Conservation (phyloP, 1,140 invertebrate genomes). For the Aricia agestis region DNA sequence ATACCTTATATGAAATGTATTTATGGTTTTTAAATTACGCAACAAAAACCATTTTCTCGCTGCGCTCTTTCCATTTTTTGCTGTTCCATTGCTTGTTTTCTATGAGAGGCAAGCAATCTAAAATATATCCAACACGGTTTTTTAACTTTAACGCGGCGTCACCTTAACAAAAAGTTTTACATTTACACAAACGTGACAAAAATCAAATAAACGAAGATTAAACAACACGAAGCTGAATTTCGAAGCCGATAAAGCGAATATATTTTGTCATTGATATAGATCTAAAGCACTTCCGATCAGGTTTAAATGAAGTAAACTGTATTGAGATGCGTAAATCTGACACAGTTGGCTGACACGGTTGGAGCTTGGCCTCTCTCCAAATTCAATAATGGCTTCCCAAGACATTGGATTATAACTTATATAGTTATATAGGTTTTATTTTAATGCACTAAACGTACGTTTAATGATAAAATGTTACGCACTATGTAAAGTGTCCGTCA, state of each 20-base stretch:
- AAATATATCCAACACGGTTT: too few species aligned
- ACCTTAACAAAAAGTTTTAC: too few species aligned
- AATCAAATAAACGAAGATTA: background rate
- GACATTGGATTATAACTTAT: conserved; percentile 30
- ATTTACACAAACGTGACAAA: background rate
- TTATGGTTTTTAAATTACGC: too few species aligned
- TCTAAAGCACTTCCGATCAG: conserved; percentile 24
- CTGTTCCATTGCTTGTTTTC: too few species aligned
- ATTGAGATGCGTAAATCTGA: conserved; percentile 36
- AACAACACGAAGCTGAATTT: background rate
- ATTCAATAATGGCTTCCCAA: conserved; percentile 36
- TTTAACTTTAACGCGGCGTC: too few species aligned
- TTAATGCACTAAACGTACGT: background rate
- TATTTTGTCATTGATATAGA: conserved; percentile 14
- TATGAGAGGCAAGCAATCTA: too few species aligned
- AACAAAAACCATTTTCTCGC: too few species aligned
- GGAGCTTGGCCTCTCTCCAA: conserved; percentile 34
- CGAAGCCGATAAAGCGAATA: background rate
- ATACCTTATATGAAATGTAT: too few species aligned
- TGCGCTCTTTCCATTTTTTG: too few species aligned
- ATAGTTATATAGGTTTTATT: conserved; percentile 20
- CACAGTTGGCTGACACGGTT: conserved; percentile 36
- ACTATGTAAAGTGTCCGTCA: too few species aligned
- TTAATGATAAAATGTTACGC: too few species aligned
- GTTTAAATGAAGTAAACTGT: conserved; percentile 36